Percentiles rank a stretch among this genome's conserved stretches.
phyloP scores from a whole-genome alignment of 1,140 invertebrate genomes.

The Oreohelix idahoensis region DNA sequence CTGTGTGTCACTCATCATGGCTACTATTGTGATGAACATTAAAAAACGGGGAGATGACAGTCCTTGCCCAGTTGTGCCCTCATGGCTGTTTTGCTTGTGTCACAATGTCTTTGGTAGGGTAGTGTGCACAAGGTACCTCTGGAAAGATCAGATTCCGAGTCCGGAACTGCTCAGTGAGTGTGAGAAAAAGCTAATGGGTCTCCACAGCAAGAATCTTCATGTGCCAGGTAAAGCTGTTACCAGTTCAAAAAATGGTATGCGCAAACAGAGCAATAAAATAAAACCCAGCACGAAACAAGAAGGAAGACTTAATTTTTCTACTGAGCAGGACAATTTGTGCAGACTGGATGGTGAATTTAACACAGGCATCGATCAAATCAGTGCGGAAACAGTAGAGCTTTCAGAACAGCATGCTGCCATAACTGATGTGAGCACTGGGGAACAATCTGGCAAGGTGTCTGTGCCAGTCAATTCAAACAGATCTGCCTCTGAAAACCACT shows the following conservation, averaged over 20 bases:
- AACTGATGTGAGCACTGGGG: not conserved
- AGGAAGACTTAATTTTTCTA: not conserved
- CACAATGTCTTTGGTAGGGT: constrained; percentile 55
- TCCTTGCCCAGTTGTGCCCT: constrained; percentile 56
- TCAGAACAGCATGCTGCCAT: not conserved
- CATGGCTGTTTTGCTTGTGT: constrained; percentile 58
- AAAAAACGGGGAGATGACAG: constrained; percentile 61
- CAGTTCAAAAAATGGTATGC: not conserved
- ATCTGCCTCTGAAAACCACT: not conserved
- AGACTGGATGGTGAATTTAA: not conserved
- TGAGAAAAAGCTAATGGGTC: not conserved
- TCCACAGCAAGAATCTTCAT: not conserved
- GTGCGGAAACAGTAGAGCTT: not conserved
- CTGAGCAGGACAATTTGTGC: not conserved
- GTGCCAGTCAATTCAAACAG: not conserved
- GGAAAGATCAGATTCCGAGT: constrained; percentile 37
- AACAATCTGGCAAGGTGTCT: not conserved
- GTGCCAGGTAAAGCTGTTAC: not conserved
- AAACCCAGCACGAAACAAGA: not conserved
- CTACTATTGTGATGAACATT: constrained; percentile 68
- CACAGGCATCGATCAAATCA: not conserved
- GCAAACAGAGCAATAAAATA: not conserved
- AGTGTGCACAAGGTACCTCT: constrained; percentile 48
- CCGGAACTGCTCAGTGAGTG: not conserved
- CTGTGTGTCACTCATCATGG: constrained; percentile 66